These are phyloP conservation scores for Corella eumyota DNA, from an alignment of 23 tunicate species.

Conservation along the genomic window DNA sequence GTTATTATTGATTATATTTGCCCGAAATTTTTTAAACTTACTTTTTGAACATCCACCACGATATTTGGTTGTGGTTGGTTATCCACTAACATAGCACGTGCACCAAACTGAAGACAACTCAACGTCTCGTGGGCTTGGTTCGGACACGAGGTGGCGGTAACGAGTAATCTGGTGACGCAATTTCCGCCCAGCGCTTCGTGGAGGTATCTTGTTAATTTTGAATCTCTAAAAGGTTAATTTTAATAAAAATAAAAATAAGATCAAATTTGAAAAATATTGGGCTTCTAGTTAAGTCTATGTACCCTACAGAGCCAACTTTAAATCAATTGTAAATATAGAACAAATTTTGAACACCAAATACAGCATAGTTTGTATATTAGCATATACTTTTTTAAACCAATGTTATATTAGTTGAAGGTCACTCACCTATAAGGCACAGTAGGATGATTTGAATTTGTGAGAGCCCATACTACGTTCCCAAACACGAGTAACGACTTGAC, in stretches of 20 bases:
- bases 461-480: slow-evolving; percentile 35
- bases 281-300: too few relatives aligned
- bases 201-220: slow-evolving; percentile 66
- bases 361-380: too few relatives aligned
- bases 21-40: too few relatives aligned
- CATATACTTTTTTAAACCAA: not conserved
- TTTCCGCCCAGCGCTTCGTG: slow-evolving; percentile 84
- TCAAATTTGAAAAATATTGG: not conserved
- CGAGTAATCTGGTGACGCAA: slow-evolving; percentile 63
- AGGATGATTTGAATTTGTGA: slow-evolving; percentile 17
- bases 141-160: slow-evolving; percentile 75
- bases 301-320: too few relatives aligned
- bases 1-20: too few relatives aligned
- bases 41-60: not conserved
- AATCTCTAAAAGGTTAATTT: slow-evolving; percentile 43
- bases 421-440: slow-evolving; percentile 31
- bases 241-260: not conserved
- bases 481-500: slow-evolving; percentile 70
- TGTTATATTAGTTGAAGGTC: too few relatives aligned
- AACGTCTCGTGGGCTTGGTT: slow-evolving; percentile 86
- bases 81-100: slow-evolving; percentile 28
- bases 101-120: slow-evolving; percentile 63
- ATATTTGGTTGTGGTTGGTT: slow-evolving; percentile 56
- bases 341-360: too few relatives aligned
- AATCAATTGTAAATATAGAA: too few relatives aligned